phyloP scores from a whole-genome alignment of 1,140 invertebrate species.

The Trichonephila clavata region DNA sequence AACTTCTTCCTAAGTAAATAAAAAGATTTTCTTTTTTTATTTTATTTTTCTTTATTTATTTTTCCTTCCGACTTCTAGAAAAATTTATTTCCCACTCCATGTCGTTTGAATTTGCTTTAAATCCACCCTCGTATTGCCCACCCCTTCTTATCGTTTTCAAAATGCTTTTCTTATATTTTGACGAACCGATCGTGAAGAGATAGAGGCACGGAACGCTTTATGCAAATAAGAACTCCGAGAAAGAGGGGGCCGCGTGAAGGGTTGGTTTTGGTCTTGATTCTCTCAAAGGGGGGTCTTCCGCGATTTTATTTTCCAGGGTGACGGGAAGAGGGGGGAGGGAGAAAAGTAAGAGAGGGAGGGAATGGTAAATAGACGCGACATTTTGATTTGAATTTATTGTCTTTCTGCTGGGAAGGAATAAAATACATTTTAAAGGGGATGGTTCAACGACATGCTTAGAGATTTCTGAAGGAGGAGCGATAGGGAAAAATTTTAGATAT shows the following conservation, averaged over 20 bases:
- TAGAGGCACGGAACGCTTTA: constrained; percentile 44
- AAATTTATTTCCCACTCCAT: constrained; percentile 25
- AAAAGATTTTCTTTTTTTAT: constrained; percentile 54
- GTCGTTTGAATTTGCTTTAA: constrained; percentile 64
- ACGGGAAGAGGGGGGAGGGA: neutral
- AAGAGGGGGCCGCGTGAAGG: neutral
- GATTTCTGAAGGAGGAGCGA: neutral
- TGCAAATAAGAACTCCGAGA: constrained; percentile 37
- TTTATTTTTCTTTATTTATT: constrained; percentile 30
- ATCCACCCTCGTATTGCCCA: constrained; percentile 1
- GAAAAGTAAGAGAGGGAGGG: neutral
- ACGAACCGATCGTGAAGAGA: constrained; percentile 4
- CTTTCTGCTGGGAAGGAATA: neutral
- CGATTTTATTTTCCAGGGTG: constrained; percentile 17
- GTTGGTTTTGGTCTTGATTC: neutral
- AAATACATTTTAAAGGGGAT: constrained; percentile 8
- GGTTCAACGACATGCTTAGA: neutral
- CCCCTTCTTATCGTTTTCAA: constrained; percentile 56
- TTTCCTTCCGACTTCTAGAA: constrained; percentile 33
- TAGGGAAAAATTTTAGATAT: neutral
- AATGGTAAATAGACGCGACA: neutral
- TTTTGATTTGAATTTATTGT: constrained; percentile 43
- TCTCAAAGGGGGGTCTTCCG: neutral
- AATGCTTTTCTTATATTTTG: constrained; percentile 67
- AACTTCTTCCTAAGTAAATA: constrained; percentile 59